Percentiles rank a stretch among this genome's conserved stretches.
Conservation (phyloP, 2,113 vertebrate genomes). For the Ammodytes marinus region DNA sequence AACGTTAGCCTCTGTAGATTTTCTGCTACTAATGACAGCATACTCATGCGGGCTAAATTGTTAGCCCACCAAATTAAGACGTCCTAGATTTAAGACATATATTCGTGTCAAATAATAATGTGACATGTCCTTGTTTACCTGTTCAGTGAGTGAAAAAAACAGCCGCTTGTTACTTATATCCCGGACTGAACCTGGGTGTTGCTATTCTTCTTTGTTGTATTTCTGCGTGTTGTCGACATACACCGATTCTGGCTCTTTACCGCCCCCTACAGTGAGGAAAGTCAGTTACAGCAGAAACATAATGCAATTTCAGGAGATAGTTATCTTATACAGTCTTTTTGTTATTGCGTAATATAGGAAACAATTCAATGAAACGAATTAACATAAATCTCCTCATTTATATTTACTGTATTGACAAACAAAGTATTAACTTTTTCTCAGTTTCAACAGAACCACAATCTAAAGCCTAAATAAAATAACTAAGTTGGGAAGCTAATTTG, state of each 20-base stretch:
- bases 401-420: not conserved
- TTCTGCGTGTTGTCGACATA: not conserved
- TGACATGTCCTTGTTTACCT: slow-evolving; percentile 19
- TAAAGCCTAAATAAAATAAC: not conserved
- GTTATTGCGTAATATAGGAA: too few species aligned
- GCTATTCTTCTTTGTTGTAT: slow-evolving; percentile 43
- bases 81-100: accelerated
- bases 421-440: not conserved
- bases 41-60: not conserved
- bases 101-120: not conserved
- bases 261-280: slow-evolving; percentile 24
- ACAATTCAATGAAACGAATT: not conserved
- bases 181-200: slow-evolving; percentile 15
- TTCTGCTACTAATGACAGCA: not conserved
- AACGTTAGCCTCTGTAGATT: slow-evolving; percentile 58
- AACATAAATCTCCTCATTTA: not conserved
- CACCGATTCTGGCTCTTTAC: not conserved
- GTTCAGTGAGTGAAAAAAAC: not conserved
- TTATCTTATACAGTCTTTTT: not conserved
- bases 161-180: slow-evolving; percentile 10
- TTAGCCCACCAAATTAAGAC: not conserved
- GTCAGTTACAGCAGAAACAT: not conserved
- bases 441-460: not conserved
- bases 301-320: not conserved
- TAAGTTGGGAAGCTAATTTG: too few species aligned